Evolutionary conservation across 2,113 vertebrate species (phyloP).

Genomic region (Orthonyx spaldingii): DNA sequence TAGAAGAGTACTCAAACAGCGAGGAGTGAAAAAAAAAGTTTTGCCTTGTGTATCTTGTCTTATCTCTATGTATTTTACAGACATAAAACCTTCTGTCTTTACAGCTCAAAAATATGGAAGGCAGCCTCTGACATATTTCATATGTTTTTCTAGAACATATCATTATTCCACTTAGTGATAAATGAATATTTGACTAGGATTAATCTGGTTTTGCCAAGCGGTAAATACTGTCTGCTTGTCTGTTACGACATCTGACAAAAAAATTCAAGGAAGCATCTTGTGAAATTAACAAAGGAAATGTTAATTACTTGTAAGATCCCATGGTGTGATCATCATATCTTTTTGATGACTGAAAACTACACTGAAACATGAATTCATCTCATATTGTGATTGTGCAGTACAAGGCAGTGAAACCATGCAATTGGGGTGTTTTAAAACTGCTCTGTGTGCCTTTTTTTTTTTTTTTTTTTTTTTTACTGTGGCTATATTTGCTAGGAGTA

Average conservation of each 20-base stretch:
- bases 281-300: background rate
- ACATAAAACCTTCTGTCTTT: background rate
- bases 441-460: accelerated
- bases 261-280: background rate
- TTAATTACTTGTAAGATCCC: background rate
- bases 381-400: background rate
- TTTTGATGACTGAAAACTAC: background rate
- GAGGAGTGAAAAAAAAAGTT: background rate
- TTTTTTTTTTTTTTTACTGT: background rate
- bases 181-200: background rate
- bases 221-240: background rate
- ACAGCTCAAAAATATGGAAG: background rate
- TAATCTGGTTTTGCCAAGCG: background rate
- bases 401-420: background rate
- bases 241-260: background rate
- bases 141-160: background rate
- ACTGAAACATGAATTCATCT: background rate
- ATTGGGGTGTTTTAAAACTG: background rate
- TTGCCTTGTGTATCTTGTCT: background rate
- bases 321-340: background rate
- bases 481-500: background rate
- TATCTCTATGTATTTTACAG: background rate
- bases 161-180: background rate
- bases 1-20: background rate
- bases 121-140: accelerated